Evolutionary conservation across 2,797 vertebrate species (phyloP), one percentile per base, ranked within the genome.

Genomic region (Crocidura indochinensis): DNA sequence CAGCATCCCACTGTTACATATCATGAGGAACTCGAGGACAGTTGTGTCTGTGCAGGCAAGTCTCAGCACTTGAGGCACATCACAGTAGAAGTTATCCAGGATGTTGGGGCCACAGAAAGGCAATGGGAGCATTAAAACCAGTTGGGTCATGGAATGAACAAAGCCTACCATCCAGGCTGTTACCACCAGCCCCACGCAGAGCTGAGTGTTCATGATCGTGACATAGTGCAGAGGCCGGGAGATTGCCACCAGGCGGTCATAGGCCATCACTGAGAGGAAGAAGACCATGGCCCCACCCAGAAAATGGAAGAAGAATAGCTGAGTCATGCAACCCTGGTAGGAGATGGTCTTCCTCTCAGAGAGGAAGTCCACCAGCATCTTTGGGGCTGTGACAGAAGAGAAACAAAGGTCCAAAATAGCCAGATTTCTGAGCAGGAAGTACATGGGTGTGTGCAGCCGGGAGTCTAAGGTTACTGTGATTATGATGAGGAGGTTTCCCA

Each of bases 301-400:
- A 29, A 95, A 96, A 78, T 96, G 93, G 80, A 96, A 94, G 90
- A 97, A 97, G 47, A 97, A 97, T 68, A 96, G 8, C 90, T 96
- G 96, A 9, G 46, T 15, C 90, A 96, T 91, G 72, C 95, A 97
- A 24, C 91, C 93, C 47, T 7, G 17, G 62, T 87, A 97, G 60
- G 94, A 97, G 76, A 96, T 95, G 75, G 89, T 91, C 60, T 96
- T 97, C 51, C 2, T 62, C 46, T 92, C 84, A 68, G 84, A 82
- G 19, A 96, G 60, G 17, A 96, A 86, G 79, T 95, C 89, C n/a
- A 68, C 46, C 46, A 96, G 69, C 93, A 97, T 94, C 89, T 89
- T 96, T 3, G 94, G 93, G 10, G 68, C n/a, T 1, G 92, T 96
- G 89, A 96, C 95, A 8, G 91, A 91, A 51, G 93, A 97, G 82